A percentile compares a stretch with the other conserved stretches of the same genome.
Evolutionary conservation across 2,797 vertebrate genomes (phyloP).

Genomic region (Oophaga sylvatica): DNA sequence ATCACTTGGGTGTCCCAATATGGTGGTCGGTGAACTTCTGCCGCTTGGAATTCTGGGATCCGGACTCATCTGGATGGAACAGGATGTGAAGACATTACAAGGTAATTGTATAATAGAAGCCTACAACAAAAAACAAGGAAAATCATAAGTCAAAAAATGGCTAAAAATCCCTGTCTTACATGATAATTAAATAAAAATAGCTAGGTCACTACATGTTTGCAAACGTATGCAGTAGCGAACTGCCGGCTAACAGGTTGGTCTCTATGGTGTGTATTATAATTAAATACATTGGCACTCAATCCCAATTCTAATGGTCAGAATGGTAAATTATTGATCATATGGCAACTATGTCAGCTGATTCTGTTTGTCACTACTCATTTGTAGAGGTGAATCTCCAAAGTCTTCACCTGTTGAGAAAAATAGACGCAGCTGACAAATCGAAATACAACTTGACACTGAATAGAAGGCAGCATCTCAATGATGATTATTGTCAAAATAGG

Average conservation of each 20-base stretch:
- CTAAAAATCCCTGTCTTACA: background rate
- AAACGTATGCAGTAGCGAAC: background rate
- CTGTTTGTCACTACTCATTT: conserved; percentile 3
- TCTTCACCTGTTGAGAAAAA: conserved; percentile 1
- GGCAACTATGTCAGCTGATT: background rate
- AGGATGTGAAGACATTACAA: too few relatives aligned
- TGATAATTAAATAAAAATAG: background rate
- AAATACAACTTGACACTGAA: background rate
- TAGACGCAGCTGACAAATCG: background rate
- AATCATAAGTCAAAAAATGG: background rate
- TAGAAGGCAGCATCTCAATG: background rate
- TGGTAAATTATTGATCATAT: background rate
- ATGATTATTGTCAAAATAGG: background rate
- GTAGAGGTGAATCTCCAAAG: conserved; percentile 14
- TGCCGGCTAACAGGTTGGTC: background rate
- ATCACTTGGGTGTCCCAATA: too few relatives aligned
- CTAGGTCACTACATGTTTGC: background rate
- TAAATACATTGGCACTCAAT: conserved; percentile 7
- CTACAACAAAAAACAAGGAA: background rate
- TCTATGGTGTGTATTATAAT: background rate
- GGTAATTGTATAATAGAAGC: too few relatives aligned
- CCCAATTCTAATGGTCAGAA: background rate
- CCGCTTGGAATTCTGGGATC: too few relatives aligned
- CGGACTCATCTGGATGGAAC: too few relatives aligned
- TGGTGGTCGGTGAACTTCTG: too few relatives aligned